phyloP scores from a whole-genome alignment of 2,797 vertebrate species.

The Acrocephalus scirpaceus region DNA sequence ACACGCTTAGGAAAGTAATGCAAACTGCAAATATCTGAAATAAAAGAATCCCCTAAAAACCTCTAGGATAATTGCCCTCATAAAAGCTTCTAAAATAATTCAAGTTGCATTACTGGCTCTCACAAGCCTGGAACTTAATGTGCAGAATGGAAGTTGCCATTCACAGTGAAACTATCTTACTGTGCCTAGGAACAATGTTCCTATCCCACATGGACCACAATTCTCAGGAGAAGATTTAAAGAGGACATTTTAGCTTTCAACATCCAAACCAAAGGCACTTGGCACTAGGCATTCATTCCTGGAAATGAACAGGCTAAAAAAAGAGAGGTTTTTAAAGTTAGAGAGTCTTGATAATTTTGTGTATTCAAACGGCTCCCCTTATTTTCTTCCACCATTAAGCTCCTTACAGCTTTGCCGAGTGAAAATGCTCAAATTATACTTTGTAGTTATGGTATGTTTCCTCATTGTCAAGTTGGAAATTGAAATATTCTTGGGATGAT shows the following conservation, averaged over 20 bases:
- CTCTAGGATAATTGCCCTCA: neutral
- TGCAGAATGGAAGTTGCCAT: neutral
- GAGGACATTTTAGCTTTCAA: neutral
- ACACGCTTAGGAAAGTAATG: neutral
- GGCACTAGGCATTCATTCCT: neutral
- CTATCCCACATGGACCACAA: neutral
- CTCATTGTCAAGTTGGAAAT: neutral
- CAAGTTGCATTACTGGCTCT: neutral
- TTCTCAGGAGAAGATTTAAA: neutral
- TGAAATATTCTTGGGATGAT: neutral
- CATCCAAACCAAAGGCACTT: neutral
- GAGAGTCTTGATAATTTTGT: neutral
- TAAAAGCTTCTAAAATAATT: constrained; percentile 46
- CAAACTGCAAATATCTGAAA: neutral
- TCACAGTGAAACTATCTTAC: neutral
- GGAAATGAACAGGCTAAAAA: neutral
- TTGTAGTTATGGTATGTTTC: neutral
- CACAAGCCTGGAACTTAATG: neutral
- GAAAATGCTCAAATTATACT: neutral
- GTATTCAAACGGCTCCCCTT: neutral
- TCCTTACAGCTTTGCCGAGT: neutral
- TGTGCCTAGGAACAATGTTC: neutral
- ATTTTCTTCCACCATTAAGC: neutral
- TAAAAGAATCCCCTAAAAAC: neutral
- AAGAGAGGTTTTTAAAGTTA: neutral